phyloP scores from a whole-genome alignment of 2,797 vertebrate species.

The Acropternis orthonyx region DNA sequence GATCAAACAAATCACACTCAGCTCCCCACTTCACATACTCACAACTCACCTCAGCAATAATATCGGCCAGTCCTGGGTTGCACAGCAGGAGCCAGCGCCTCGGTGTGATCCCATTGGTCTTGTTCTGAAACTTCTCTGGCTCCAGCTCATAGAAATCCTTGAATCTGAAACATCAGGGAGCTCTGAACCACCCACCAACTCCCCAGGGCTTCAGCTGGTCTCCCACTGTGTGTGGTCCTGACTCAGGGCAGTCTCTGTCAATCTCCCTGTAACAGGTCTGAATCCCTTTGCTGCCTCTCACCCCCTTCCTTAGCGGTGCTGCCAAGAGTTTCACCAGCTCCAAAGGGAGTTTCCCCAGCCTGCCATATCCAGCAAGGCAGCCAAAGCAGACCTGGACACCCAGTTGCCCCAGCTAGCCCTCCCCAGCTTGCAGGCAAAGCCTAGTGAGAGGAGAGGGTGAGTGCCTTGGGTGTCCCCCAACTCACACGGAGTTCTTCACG shows the following conservation, averaged over 20 bases:
- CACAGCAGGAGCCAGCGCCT: slow-evolving; percentile 89
- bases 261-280: neutral
- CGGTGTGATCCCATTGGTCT: slow-evolving; percentile 89
- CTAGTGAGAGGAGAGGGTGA: fast-evolving
- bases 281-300: neutral
- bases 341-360: neutral
- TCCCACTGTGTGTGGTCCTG: fast-evolving
- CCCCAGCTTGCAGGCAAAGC: neutral
- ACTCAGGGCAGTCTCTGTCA: neutral
- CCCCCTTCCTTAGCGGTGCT: neutral
- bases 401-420: neutral
- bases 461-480: neutral
- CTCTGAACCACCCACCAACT: neutral
- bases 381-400: neutral
- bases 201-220: neutral
- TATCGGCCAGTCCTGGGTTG: slow-evolving; percentile 84
- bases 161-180: slow-evolving; percentile 75
- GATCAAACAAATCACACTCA: fast-evolving
- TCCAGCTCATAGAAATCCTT: slow-evolving; percentile 88
- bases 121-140: slow-evolving; percentile 89
- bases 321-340: neutral
- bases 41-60: slow-evolving; percentile 82
- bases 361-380: neutral
- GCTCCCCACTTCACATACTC: neutral
- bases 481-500: slow-evolving; percentile 84